phyloP scores from a whole-genome alignment of 2,113 vertebrate genomes.

The Fulica atra region DNA sequence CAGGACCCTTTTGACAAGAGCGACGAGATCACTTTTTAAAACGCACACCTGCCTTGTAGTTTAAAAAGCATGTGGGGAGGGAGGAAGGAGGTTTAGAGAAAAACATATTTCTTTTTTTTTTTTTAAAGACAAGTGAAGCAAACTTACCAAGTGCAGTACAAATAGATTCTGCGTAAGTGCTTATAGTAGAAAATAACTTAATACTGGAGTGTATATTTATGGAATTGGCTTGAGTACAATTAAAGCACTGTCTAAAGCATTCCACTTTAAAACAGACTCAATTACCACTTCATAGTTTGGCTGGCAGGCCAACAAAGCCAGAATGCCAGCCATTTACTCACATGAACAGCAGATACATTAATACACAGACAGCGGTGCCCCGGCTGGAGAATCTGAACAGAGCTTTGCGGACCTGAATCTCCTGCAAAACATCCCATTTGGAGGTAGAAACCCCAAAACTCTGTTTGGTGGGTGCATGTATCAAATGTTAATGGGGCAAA shows the following conservation, averaged over 20 bases:
- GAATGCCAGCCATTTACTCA: conserved; percentile 60
- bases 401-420: neutral
- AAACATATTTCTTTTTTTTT: neutral
- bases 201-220: conserved; percentile 7
- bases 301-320: conserved; percentile 60
- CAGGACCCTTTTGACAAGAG: conserved; percentile 62
- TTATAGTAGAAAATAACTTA: conserved; percentile 36
- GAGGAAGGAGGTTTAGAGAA: neutral
- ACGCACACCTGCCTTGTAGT: conserved; percentile 48
- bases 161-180: neutral
- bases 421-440: neutral
- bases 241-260: conserved; percentile 64
- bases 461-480: neutral
- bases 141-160: neutral
- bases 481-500: neutral
- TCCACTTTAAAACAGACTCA: conserved; percentile 59
- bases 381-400: conserved; percentile 6
- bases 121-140: conserved; percentile 21
- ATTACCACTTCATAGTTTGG: conserved; percentile 59
- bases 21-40: conserved; percentile 47
- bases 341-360: conserved; percentile 64
- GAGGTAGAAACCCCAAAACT: neutral
- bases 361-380: conserved; percentile 23
- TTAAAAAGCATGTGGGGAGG: neutral
- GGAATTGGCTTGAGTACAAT: conserved; percentile 45